These are phyloP conservation scores for Oceanodroma tethys DNA, from an alignment of 2,113 vertebrate species.

Conservation along the genomic window DNA sequence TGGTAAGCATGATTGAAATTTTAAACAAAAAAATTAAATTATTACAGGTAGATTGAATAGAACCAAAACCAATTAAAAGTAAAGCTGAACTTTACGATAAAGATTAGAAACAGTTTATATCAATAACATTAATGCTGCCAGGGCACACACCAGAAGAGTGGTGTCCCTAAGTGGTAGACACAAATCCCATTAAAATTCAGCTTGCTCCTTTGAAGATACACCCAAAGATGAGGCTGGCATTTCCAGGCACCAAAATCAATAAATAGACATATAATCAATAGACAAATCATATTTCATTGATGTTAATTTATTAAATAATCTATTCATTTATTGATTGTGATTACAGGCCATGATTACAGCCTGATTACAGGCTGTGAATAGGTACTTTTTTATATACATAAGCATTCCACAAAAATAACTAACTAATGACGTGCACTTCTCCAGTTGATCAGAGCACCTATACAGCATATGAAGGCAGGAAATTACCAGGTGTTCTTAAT, in stretches of 20 bases:
- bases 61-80: slow-evolving; percentile 55
- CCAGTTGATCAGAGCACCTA: not conserved
- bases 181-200: slow-evolving; percentile 16
- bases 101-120: not conserved
- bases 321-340: slow-evolving; percentile 53
- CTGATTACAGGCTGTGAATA: slow-evolving; percentile 35
- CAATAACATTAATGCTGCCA: slow-evolving; percentile 9
- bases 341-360: slow-evolving; percentile 18
- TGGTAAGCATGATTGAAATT: slow-evolving; percentile 66
- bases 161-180: not conserved
- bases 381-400: not conserved
- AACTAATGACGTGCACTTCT: not conserved
- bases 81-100: slow-evolving; percentile 14
- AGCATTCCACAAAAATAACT: not conserved
- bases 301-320: slow-evolving; percentile 11
- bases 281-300: not conserved
- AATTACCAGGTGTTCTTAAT: not conserved
- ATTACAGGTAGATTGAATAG: slow-evolving; percentile 49
- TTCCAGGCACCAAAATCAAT: slow-evolving; percentile 17
- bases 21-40: slow-evolving; percentile 63
- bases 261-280: not conserved
- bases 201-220: slow-evolving; percentile 17
- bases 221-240: not conserved
- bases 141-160: not conserved
- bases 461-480: not conserved